A percentile compares a stretch with the other conserved stretches of the same genome.
Conservation (phyloP, 2,797 vertebrate species). For the Babyrousa celebensis region DNA sequence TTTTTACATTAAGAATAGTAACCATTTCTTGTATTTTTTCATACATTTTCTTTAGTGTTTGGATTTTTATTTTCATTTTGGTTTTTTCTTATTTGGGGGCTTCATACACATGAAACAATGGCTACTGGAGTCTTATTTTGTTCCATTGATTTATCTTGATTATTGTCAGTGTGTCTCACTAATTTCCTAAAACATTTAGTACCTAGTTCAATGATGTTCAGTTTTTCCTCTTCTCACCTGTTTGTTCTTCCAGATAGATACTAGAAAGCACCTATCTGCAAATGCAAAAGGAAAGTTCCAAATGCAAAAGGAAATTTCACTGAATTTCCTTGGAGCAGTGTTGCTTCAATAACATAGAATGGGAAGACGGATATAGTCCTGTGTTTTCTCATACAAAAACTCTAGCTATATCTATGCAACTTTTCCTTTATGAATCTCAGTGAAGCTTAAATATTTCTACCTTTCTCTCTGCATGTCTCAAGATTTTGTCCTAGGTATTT, state of each 20-base stretch:
- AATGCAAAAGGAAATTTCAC: conserved; percentile 7
- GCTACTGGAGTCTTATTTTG: background rate
- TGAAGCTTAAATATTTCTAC: background rate
- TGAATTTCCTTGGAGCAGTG: background rate
- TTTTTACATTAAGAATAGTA: background rate
- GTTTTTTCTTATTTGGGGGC: background rate
- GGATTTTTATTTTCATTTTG: conserved; percentile 4
- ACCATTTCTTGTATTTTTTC: background rate
- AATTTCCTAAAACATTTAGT: conserved; percentile 14
- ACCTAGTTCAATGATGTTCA: background rate
- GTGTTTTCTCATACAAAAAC: background rate
- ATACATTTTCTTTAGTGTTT: conserved; percentile 14
- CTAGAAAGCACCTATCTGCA: conserved; percentile 12
- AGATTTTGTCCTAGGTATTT: conserved; percentile 2
- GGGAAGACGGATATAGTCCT: background rate
- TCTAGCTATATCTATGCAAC: background rate
- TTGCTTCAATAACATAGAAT: background rate
- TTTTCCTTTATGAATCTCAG: background rate
- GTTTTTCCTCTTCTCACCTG: background rate
- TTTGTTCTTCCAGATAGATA: conserved; percentile 12
- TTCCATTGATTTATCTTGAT: background rate
- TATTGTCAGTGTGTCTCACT: background rate
- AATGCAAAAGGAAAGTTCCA: background rate
- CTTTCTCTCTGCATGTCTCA: background rate
- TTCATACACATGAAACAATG: background rate